These are phyloP conservation scores for Liolophura sinensis DNA, from an alignment of 1,140 invertebrate genomes.

Conservation along the genomic window DNA sequence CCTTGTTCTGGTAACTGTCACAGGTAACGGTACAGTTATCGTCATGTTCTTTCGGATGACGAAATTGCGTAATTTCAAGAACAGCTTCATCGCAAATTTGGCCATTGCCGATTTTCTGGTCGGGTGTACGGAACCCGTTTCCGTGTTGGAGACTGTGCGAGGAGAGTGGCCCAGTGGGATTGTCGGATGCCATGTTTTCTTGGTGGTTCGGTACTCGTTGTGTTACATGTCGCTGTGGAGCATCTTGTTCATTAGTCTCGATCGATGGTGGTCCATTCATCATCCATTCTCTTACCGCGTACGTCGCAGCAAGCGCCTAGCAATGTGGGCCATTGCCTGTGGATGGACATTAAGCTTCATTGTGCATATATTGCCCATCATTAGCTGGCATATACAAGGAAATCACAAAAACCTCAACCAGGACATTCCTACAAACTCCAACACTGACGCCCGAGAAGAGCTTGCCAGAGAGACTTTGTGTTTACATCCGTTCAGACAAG, in stretches of 20 bases:
- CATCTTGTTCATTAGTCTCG: constrained; percentile 43
- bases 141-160: constrained; percentile 31
- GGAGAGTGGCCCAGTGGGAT: constrained; percentile 23
- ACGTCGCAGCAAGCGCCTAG: constrained; percentile 33
- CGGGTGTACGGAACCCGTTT: constrained; percentile 39
- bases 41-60: constrained; percentile 38
- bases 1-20: constrained; percentile 31
- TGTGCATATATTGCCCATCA: constrained; percentile 33
- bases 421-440: neutral
- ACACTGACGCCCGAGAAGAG: neutral
- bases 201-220: constrained; percentile 38
- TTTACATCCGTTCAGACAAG: constrained; percentile 25
- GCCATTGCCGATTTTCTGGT: constrained; percentile 44
- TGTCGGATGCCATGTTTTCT: constrained; percentile 28
- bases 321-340: constrained; percentile 27
- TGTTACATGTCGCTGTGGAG: constrained; percentile 44
- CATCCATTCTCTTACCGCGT: constrained; percentile 48
- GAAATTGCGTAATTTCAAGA: constrained; percentile 38
- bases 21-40: constrained; percentile 38
- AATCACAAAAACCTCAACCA: neutral
- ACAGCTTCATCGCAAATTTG: constrained; percentile 46
- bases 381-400: constrained; percentile 26
- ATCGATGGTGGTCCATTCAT: constrained; percentile 51
- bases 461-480: constrained; percentile 17
- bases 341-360: constrained; percentile 39